Percentiles rank a stretch among this genome's conserved stretches.
These are phyloP conservation scores for Cairina moschata DNA, from an alignment of 2,113 vertebrate species.

Conservation along the genomic window DNA sequence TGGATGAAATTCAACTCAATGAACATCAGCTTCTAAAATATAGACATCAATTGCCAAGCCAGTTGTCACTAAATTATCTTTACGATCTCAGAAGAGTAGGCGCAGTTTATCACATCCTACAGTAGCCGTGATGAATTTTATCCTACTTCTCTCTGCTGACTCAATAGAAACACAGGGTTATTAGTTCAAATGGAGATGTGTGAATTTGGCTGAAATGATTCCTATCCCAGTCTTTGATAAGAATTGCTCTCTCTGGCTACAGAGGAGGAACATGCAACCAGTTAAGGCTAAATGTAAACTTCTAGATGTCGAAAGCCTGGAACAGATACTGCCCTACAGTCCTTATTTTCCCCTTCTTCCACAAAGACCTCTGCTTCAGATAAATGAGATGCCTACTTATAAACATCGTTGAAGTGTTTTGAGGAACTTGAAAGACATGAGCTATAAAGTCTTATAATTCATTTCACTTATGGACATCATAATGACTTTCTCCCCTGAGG, in stretches of 20 bases:
- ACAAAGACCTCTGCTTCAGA: not conserved
- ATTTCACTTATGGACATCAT: not conserved
- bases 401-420: rapidly evolving
- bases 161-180: not conserved
- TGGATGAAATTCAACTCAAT: not conserved
- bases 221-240: not conserved
- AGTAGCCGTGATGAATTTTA: not conserved
- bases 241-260: not conserved
- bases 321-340: not conserved
- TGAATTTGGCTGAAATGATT: not conserved
- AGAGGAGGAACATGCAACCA: not conserved
- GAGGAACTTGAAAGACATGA: not conserved
- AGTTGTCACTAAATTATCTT: not conserved
- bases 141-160: not conserved
- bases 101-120: not conserved
- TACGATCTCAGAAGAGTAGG: not conserved
- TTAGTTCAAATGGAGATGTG: not conserved
- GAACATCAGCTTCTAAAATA: not conserved
- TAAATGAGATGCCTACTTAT: not conserved
- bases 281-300: not conserved
- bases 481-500: not conserved
- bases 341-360: not conserved
- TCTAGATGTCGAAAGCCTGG: not conserved
- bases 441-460: not conserved
- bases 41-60: not conserved